Evolutionary conservation across 2,113 vertebrate genomes (phyloP).

Genomic region (Lepisosteus oculatus): DNA sequence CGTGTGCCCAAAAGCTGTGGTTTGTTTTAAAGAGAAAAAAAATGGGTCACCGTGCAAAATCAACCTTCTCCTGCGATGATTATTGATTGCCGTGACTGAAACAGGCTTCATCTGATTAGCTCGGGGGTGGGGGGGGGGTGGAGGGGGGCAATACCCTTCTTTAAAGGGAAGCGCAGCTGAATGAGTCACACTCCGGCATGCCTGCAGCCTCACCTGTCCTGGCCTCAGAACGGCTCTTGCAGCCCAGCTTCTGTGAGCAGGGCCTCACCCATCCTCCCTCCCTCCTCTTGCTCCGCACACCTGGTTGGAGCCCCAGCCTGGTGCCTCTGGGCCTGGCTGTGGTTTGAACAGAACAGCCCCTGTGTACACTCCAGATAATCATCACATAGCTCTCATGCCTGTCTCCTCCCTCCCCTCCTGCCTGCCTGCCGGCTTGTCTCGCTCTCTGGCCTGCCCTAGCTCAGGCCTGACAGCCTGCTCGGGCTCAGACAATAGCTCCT

Average conservation of each 20-base stretch:
- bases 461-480: constrained; percentile 53
- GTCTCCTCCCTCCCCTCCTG: constrained; percentile 40
- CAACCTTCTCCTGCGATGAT: too few relatives aligned
- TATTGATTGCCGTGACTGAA: too few relatives aligned
- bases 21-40: too few relatives aligned
- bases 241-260: constrained; percentile 11
- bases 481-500: constrained; percentile 40
- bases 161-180: too few relatives aligned
- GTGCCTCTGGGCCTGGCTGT: constrained; percentile 32
- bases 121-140: too few relatives aligned
- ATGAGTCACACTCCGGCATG: too few relatives aligned
- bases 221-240: constrained; percentile 8
- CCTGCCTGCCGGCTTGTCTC: constrained; percentile 34
- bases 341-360: constrained; percentile 55
- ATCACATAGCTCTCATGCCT: constrained; percentile 67
- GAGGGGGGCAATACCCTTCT: too few relatives aligned
- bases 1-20: too few relatives aligned
- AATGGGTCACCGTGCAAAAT: too few relatives aligned
- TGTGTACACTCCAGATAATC: constrained; percentile 62
- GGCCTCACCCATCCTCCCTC: constrained; percentile 14
- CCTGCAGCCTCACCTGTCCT: too few relatives aligned
- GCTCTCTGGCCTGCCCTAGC: constrained; percentile 52
- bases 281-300: constrained; percentile 44
- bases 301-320: constrained; percentile 53
- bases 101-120: too few relatives aligned